A percentile compares a stretch with the other conserved stretches of the same genome.
Evolutionary conservation across 2,888 invertebrate genomes (phyloP).

Genomic region (Heterodera filipjevi): DNA sequence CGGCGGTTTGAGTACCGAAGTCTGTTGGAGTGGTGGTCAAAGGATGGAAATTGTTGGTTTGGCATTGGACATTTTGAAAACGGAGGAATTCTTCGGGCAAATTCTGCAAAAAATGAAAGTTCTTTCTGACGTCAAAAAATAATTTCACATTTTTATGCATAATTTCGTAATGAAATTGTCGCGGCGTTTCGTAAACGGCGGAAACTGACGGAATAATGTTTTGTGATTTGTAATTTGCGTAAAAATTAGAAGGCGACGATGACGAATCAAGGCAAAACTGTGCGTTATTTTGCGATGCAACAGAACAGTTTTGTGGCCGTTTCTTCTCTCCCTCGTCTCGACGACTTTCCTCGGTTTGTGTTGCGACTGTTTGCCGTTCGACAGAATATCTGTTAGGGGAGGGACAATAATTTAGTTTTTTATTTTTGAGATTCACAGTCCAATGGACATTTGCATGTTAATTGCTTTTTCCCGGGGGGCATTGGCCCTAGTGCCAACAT

Average conservation of each 20-base stretch:
- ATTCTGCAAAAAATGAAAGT: background rate
- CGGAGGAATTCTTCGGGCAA: background rate
- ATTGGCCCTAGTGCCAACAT: too few species aligned
- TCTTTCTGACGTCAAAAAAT: too few species aligned
- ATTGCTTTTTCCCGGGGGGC: background rate
- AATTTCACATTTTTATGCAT: background rate
- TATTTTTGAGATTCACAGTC: too few species aligned
- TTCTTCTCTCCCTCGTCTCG: background rate
- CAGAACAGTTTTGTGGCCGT: background rate
- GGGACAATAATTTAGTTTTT: too few species aligned
- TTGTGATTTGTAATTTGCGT: background rate
- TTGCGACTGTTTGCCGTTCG: conserved; percentile 4
- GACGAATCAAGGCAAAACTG: background rate
- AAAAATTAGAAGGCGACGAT: background rate
- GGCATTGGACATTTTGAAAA: conserved; percentile 18
- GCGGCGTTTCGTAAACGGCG: background rate
- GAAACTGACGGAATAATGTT: background rate
- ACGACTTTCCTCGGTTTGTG: background rate
- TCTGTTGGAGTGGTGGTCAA: conserved; percentile 9
- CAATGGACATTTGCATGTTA: too few species aligned
- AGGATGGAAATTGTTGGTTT: conserved; percentile 17
- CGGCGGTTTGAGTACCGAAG: conserved; percentile 21
- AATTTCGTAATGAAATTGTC: background rate
- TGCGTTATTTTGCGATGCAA: background rate
- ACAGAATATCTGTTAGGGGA: background rate